Evolutionary conservation across 2,888 invertebrate species (phyloP), one percentile per base, ranked within the genome.

Genomic region (Meganola albula): DNA sequence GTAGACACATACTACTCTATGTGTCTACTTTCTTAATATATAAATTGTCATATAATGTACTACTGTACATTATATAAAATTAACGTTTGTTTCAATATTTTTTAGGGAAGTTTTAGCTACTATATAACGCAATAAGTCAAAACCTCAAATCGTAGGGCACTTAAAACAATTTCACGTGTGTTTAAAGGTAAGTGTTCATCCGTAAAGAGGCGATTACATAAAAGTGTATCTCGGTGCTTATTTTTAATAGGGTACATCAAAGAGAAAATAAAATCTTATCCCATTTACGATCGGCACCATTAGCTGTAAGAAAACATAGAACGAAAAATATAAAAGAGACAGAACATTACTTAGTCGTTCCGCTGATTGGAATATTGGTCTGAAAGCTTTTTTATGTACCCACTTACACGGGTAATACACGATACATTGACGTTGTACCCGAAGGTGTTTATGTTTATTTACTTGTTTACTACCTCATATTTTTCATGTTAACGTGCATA

Each of bases 351-450:
- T 71, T 62, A 63, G 62, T 63, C 61, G 62, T 58, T 57, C 53
- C 57, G 42, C 55, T 70, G 69, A 71, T 73, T 70, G 68, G 68
- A 65, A 68, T 73, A 69, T 70, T 48, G 63, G 57, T 54, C 58
- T 74, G 55, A 72, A 72, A 73, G 72, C 70, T 64, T 74, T 74
- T 73, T 71, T 71, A 68, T 72, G 67, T 73, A 66, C 57, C 56
- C 63, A 64, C 62, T 65, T 65, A 62, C 58, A 61, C 45, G 50
- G 55, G 44, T 57, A 64, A 65, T 67, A 59, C 53, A 49, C 57
- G 54, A 56, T 56, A 61, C 58, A 63, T 66, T 55, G 55, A 55
- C 47, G 48, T 39, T 42, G 36, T 40, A 32, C 32, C 38, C 48
- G 31, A 39, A 47, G 59, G 56, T 58, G 55, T 53, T 58, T 55